A percentile compares a stretch with the other conserved stretches of the same genome.
Conservation (phyloP, 64 coral and sea anemone genomes). For the Montipora efflorescens region DNA sequence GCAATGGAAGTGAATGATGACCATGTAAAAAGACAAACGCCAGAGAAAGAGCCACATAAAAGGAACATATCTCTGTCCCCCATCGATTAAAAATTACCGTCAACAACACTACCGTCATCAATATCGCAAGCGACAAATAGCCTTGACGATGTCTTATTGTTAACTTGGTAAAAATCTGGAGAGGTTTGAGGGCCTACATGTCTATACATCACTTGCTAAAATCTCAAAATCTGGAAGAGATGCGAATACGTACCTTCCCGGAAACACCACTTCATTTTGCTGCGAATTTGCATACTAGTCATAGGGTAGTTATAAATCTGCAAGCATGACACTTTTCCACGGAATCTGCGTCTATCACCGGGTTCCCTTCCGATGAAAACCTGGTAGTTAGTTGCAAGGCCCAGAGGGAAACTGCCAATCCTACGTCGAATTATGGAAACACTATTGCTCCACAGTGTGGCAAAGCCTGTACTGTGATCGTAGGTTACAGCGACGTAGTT, state of each 20-base stretch:
- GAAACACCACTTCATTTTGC: constrained; percentile 22
- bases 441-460: constrained; percentile 30
- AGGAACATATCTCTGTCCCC: too few relatives aligned
- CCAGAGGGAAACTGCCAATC: constrained; percentile 19
- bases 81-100: too few relatives aligned
- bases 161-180: too few relatives aligned
- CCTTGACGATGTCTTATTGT: too few relatives aligned
- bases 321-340: constrained; percentile 35
- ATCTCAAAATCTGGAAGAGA: not conserved
- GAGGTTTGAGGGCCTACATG: too few relatives aligned
- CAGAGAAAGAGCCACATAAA: too few relatives aligned
- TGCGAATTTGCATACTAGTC: not conserved
- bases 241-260: constrained; percentile 27
- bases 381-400: constrained; percentile 51
- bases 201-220: too few relatives aligned
- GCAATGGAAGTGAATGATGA: too few relatives aligned
- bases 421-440: not conserved
- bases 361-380: constrained; percentile 40
- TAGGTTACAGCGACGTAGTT: constrained; percentile 46
- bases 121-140: too few relatives aligned
- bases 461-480: constrained; percentile 25
- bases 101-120: too few relatives aligned
- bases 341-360: constrained; percentile 17
- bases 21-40: too few relatives aligned
- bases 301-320: constrained; percentile 36